These are phyloP conservation scores for Vesta saturnalis DNA, from an alignment of 2,888 invertebrate genomes.

Conservation along the genomic window DNA sequence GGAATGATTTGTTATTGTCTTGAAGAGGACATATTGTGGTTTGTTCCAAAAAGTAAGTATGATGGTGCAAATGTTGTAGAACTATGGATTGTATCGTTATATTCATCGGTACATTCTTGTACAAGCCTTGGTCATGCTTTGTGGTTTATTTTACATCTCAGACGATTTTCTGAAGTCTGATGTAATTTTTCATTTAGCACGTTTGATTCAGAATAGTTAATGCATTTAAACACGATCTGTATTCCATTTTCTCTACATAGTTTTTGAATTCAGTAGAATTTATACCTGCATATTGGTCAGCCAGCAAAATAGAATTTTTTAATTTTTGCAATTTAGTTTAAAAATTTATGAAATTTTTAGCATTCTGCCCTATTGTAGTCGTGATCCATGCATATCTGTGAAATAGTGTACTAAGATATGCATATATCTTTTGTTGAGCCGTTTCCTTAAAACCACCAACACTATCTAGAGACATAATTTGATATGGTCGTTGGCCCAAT, in stretches of 20 bases:
- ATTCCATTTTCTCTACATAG: neutral
- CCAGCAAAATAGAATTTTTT: too few species aligned
- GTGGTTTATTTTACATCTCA: too few species aligned
- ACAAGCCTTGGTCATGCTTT: too few species aligned
- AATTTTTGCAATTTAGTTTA: too few species aligned
- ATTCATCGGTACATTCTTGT: too few species aligned
- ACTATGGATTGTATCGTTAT: neutral
- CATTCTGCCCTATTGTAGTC: too few species aligned
- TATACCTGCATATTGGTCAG: neutral
- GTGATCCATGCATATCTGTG: neutral
- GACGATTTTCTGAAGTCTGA: neutral
- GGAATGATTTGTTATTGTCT: neutral
- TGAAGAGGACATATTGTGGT: neutral
- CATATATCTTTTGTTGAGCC: neutral
- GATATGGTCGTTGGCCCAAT: neutral
- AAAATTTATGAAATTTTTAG: neutral
- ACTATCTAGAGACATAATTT: neutral
- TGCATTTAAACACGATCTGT: neutral
- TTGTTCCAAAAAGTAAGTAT: neutral
- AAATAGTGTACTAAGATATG: neutral
- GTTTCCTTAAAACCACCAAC: neutral
- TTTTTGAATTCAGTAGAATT: neutral
- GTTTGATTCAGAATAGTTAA: neutral
- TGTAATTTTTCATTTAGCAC: neutral
- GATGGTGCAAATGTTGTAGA: neutral